phyloP scores from a whole-genome alignment of 2,888 invertebrate species.

The Mesorhabditis sp. region DNA sequence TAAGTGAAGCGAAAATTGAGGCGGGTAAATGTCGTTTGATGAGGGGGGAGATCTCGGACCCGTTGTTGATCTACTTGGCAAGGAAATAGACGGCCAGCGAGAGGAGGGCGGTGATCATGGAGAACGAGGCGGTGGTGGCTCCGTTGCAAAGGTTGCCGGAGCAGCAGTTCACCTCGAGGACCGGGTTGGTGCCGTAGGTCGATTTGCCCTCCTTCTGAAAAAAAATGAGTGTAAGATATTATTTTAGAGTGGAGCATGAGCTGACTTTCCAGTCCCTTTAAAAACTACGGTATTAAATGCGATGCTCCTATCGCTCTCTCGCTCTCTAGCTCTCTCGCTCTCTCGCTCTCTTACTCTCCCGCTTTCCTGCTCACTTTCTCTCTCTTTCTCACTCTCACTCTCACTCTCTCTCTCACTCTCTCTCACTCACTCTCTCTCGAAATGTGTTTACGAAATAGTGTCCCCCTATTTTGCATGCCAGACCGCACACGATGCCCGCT shows the following conservation, averaged over 20 bases:
- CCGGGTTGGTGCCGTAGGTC: background rate
- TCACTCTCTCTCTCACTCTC: slow-evolving; percentile 12
- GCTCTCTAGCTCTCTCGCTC: background rate
- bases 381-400: background rate
- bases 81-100: background rate
- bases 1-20: background rate
- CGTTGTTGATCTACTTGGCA: background rate
- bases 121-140: background rate
- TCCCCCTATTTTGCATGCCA: too few relatives aligned
- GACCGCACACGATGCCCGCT: too few relatives aligned
- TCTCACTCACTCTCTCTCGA: slow-evolving; percentile 11
- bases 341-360: too few relatives aligned
- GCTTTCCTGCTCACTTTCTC: too few relatives aligned
- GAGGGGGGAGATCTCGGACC: background rate
- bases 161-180: slow-evolving; percentile 4
- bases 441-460: too few relatives aligned
- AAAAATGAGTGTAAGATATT: background rate
- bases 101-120: background rate
- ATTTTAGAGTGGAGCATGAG: background rate
- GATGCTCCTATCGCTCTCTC: slow-evolving; percentile 6
- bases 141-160: slow-evolving; percentile 2
- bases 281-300: slow-evolving; percentile 13
- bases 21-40: background rate
- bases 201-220: slow-evolving; percentile 6
- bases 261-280: slow-evolving; percentile 14